Evolutionary conservation across 2,797 vertebrate genomes (phyloP).

Genomic region (Poeciliopsis paucimaculata): DNA sequence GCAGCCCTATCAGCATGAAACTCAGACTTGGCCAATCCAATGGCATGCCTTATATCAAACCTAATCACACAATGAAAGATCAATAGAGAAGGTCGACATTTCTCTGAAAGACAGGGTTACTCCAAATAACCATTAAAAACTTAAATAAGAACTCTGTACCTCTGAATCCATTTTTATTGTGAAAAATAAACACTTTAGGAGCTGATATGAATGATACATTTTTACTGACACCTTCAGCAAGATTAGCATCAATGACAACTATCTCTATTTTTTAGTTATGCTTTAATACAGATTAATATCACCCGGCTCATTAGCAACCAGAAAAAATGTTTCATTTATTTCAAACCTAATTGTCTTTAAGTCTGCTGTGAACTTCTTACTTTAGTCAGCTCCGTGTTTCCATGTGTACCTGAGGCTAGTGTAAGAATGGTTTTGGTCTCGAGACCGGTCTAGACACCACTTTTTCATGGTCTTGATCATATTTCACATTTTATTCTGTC

Average conservation of each 20-base stretch:
- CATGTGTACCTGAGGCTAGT: neutral
- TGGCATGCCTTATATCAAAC: constrained; percentile 55
- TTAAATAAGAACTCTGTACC: constrained; percentile 4
- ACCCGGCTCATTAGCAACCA: constrained; percentile 43
- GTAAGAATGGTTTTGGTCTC: too few species aligned
- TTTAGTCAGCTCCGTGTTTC: constrained; percentile 21
- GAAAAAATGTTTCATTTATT: constrained; percentile 35
- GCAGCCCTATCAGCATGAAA: constrained; percentile 53
- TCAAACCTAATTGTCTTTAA: constrained; percentile 25
- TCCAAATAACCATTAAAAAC: constrained; percentile 16
- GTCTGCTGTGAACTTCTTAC: constrained; percentile 29
- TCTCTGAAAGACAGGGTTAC: constrained; percentile 17
- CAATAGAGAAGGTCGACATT: constrained; percentile 46
- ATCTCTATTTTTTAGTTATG: constrained; percentile 41
- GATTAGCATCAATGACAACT: constrained; percentile 47
- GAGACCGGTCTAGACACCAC: too few species aligned
- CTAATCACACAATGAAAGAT: constrained; percentile 63
- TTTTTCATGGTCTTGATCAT: too few species aligned
- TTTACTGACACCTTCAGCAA: constrained; percentile 49
- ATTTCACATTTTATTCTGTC: too few species aligned
- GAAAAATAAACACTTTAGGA: constrained; percentile 27
- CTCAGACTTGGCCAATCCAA: constrained; percentile 40
- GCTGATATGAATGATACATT: constrained; percentile 32
- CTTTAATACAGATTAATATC: constrained; percentile 39
- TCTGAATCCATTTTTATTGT: constrained; percentile 10